Percentiles rank a stretch among this genome's conserved stretches.
These are phyloP conservation scores for Monochamus saltuarius DNA, from an alignment of 1,140 invertebrate species.

Conservation along the genomic window DNA sequence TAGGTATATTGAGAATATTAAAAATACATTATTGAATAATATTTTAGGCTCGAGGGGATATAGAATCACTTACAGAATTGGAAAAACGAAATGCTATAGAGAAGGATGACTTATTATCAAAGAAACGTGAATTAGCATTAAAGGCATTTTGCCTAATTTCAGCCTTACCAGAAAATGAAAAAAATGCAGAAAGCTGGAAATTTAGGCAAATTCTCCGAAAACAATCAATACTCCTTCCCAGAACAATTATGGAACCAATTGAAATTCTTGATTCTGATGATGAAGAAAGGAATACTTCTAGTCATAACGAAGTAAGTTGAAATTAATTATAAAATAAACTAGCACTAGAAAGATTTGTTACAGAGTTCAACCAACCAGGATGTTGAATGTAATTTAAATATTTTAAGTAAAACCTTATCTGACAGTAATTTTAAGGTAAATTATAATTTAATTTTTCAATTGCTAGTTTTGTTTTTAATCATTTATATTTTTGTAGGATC, in stretches of 20 bases:
- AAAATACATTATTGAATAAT: neutral
- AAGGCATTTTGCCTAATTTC: slow-evolving; percentile 3
- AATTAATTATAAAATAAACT: too few relatives aligned
- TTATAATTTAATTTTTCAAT: too few relatives aligned
- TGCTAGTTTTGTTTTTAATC: too few relatives aligned
- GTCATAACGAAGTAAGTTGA: neutral
- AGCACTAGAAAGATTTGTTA: too few relatives aligned
- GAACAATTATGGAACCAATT: neutral
- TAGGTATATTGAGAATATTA: neutral
- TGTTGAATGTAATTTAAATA: too few relatives aligned
- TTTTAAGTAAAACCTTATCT: too few relatives aligned
- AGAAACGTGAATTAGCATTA: slow-evolving; percentile 3
- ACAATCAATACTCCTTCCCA: neutral
- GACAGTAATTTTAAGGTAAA: too few relatives aligned
- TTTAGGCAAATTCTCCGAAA: slow-evolving; percentile 5
- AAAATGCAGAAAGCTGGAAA: slow-evolving; percentile 13
- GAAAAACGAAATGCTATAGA: neutral
- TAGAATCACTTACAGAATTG: neutral
- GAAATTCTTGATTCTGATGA: slow-evolving; percentile 17
- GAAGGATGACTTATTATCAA: slow-evolving; percentile 9
- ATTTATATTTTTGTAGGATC: too few relatives aligned
- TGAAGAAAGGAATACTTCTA: slow-evolving; percentile 1
- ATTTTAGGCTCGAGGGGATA: slow-evolving; percentile 12
- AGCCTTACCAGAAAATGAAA: slow-evolving; percentile 5
- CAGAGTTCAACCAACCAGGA: too few relatives aligned